These are phyloP conservation scores for Araneus ventricosus DNA, from an alignment of 1,140 invertebrate genomes.

Conservation along the genomic window DNA sequence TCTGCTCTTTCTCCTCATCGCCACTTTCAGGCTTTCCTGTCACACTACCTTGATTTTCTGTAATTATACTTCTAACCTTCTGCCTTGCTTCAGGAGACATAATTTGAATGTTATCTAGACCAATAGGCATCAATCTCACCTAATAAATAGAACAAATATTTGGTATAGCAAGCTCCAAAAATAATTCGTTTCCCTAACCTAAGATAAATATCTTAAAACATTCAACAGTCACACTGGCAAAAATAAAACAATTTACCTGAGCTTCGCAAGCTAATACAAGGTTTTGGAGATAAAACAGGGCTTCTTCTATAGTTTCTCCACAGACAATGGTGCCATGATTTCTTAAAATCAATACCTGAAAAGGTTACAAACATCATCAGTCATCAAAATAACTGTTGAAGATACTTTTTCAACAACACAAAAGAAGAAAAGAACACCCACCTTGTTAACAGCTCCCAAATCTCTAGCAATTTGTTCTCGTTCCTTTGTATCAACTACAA, in stretches of 20 bases:
- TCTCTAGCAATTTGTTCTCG: constrained; percentile 85
- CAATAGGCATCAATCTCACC: constrained; percentile 85
- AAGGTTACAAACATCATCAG: not conserved
- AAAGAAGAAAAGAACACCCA: constrained; percentile 76
- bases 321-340: constrained; percentile 97
- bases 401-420: no score
- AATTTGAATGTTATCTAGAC: constrained; percentile 91
- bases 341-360: constrained; percentile 77
- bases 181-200: no score
- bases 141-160: not conserved
- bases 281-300: constrained; percentile 93
- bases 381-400: no score
- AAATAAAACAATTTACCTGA: constrained; percentile 63
- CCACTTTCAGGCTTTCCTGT: constrained; percentile 39
- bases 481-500: constrained; percentile 71
- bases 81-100: constrained; percentile 81
- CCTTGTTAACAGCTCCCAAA: constrained; percentile 95
- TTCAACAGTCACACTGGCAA: not conserved
- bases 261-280: constrained; percentile 90
- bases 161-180: not conserved
- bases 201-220: not conserved
- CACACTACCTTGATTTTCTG: constrained; percentile 75
- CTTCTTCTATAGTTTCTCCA: constrained; percentile 97
- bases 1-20: constrained; percentile 61
- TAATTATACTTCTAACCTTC: constrained; percentile 78